Conservation (phyloP, 2,797 vertebrate genomes). For the Eulemur coronatus region DNA sequence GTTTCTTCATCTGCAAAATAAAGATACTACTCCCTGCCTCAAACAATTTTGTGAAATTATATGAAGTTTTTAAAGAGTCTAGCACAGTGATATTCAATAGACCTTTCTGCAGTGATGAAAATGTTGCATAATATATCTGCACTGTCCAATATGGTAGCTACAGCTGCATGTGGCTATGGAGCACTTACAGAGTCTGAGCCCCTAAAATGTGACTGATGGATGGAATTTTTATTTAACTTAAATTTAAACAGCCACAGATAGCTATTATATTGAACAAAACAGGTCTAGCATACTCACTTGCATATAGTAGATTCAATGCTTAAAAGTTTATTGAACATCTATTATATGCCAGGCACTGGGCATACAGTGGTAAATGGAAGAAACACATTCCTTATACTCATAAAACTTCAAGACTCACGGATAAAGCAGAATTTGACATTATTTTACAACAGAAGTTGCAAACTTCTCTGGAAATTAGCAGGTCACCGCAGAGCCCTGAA, state of each 20-base stretch:
- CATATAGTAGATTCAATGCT: not conserved
- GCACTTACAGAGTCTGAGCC: not conserved
- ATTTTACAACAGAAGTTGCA: not conserved
- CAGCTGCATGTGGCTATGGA: not conserved
- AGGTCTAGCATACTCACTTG: not conserved
- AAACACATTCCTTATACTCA: not conserved
- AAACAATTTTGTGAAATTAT: not conserved
- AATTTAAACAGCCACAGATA: not conserved
- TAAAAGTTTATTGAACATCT: not conserved
- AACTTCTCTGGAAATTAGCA: not conserved
- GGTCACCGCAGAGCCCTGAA: not conserved
- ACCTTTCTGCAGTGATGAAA: not conserved
- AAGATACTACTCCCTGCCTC: not conserved
- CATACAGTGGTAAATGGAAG: not conserved
- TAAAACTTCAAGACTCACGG: not conserved
- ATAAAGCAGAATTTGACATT: not conserved
- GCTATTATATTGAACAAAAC: not conserved
- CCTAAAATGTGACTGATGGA: not conserved
- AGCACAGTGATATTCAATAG: not conserved
- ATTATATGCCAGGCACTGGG: not conserved
- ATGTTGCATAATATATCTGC: not conserved
- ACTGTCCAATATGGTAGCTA: not conserved
- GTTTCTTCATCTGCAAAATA: not conserved
- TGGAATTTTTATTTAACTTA: slow-evolving; percentile 15
- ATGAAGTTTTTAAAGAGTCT: not conserved